These are phyloP conservation scores for Ypsolopha sequella DNA, from an alignment of 2,888 invertebrate genomes.

Conservation along the genomic window DNA sequence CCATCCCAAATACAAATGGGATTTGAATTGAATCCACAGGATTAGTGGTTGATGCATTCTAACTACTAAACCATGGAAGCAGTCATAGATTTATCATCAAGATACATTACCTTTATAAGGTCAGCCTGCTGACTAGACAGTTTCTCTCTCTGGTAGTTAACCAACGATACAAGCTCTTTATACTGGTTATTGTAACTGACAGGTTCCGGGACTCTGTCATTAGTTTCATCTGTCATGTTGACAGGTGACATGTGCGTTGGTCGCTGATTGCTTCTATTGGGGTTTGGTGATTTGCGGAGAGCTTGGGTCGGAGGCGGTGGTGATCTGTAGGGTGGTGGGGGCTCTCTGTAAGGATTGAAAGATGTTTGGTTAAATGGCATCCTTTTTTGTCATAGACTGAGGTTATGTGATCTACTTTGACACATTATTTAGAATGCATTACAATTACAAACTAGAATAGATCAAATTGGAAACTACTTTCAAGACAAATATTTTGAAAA, in stretches of 20 bases:
- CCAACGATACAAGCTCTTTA: conserved; percentile 86
- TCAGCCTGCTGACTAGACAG: conserved; percentile 91
- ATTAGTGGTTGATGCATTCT: no score
- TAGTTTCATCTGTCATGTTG: conserved; percentile 37
- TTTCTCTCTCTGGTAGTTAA: conserved; percentile 93
- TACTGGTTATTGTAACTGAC: conserved; percentile 82
- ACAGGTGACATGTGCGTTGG: conserved; percentile 59
- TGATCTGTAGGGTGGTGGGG: conserved; percentile 63
- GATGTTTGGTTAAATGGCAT: background rate
- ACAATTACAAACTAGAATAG: no score
- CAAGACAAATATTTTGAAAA: no score
- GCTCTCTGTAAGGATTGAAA: conserved; percentile 36
- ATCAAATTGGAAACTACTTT: no score
- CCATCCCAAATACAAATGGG: conserved; percentile 4
- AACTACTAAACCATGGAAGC: no score
- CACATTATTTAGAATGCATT: background rate
- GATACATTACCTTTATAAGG: conserved; percentile 85
- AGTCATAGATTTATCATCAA: background rate
- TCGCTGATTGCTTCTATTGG: conserved; percentile 23
- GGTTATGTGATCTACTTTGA: background rate
- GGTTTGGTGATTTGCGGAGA: conserved; percentile 49
- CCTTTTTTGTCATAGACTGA: background rate
- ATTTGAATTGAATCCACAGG: background rate
- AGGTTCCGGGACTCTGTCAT: conserved; percentile 64
- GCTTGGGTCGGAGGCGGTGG: conserved; percentile 57